A percentile compares a stretch with the other conserved stretches of the same genome.
Conservation (phyloP, 2,797 vertebrate genomes). For the Selene dorsalis region DNA sequence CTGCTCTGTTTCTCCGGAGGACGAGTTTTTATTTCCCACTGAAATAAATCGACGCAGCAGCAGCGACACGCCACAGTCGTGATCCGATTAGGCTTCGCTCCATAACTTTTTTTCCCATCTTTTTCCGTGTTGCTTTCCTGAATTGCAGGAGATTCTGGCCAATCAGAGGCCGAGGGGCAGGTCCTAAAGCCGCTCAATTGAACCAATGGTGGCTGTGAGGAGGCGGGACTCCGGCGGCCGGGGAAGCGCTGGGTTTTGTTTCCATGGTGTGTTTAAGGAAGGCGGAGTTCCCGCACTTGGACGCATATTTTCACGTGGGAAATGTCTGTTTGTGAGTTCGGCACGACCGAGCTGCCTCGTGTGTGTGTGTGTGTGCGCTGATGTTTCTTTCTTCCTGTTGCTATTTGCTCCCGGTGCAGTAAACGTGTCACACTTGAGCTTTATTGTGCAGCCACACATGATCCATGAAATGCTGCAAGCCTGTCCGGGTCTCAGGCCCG, state of each 20-base stretch:
- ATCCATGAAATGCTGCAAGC: neutral
- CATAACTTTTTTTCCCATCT: slow-evolving; percentile 76
- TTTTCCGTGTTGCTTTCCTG: slow-evolving; percentile 74
- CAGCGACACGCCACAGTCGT: slow-evolving; percentile 42
- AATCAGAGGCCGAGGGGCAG: slow-evolving; percentile 55
- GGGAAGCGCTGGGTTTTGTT: slow-evolving; percentile 48
- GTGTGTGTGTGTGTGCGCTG: too few relatives aligned
- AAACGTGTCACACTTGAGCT: too few relatives aligned
- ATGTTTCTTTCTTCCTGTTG: too few relatives aligned
- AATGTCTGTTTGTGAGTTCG: neutral
- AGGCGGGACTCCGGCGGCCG: slow-evolving; percentile 56
- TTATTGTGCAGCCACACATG: too few relatives aligned
- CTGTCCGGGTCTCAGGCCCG: neutral
- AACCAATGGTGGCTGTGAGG: slow-evolving; percentile 47
- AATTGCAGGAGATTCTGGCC: slow-evolving; percentile 48
- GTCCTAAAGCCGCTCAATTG: neutral
- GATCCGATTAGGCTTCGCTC: slow-evolving; percentile 70
- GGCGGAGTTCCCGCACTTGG: slow-evolving; percentile 43
- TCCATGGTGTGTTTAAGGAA: slow-evolving; percentile 50
- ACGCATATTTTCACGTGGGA: slow-evolving; percentile 40
- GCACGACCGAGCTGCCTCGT: neutral
- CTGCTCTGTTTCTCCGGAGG: neutral
- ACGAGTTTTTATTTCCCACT: neutral
- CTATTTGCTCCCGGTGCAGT: too few relatives aligned
- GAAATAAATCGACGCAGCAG: slow-evolving; percentile 41